phyloP scores from a whole-genome alignment of 1,140 invertebrate species.

The Oreohelix idahoensis region DNA sequence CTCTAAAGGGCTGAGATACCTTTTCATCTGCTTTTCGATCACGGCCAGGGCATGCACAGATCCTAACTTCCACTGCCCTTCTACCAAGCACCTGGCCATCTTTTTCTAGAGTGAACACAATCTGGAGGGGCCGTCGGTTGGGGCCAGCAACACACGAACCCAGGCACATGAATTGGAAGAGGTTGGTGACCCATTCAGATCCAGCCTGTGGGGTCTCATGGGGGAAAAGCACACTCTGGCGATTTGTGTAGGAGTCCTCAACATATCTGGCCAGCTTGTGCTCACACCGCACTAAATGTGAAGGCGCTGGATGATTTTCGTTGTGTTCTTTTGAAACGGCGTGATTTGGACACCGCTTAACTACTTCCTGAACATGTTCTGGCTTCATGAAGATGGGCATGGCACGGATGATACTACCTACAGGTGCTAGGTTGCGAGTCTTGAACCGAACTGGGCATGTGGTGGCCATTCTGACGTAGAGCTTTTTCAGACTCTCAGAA shows the following conservation, averaged over 20 bases:
- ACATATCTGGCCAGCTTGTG: conserved; percentile 75
- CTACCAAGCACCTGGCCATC: conserved; percentile 79
- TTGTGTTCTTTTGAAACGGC: conserved; percentile 70
- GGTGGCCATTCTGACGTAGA: conserved; percentile 78
- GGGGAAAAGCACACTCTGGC: conserved; percentile 78
- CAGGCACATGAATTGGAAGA: conserved; percentile 85
- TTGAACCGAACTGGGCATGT: conserved; percentile 76
- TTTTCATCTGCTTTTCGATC: conserved; percentile 83
- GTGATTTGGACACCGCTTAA: conserved; percentile 78
- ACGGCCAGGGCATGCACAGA: conserved; percentile 86
- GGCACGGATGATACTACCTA: conserved; percentile 74
- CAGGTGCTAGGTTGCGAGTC: conserved; percentile 52
- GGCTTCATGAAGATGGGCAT: conserved; percentile 77
- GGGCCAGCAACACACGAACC: conserved; percentile 86
- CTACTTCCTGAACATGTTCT: conserved; percentile 77
- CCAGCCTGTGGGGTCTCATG: conserved; percentile 78
- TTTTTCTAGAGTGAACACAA: conserved; percentile 85
- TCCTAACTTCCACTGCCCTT: conserved; percentile 79
- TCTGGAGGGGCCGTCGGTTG: conserved; percentile 82
- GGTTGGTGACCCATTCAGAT: conserved; percentile 77
- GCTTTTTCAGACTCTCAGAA: conserved; percentile 75
- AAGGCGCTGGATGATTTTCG: conserved; percentile 66
- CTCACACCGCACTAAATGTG: conserved; percentile 78
- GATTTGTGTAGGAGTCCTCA: conserved; percentile 71
- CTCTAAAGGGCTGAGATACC: conserved; percentile 24